These are phyloP conservation scores for Poliocrania exsul DNA, from an alignment of 2,797 vertebrate genomes.

Conservation along the genomic window DNA sequence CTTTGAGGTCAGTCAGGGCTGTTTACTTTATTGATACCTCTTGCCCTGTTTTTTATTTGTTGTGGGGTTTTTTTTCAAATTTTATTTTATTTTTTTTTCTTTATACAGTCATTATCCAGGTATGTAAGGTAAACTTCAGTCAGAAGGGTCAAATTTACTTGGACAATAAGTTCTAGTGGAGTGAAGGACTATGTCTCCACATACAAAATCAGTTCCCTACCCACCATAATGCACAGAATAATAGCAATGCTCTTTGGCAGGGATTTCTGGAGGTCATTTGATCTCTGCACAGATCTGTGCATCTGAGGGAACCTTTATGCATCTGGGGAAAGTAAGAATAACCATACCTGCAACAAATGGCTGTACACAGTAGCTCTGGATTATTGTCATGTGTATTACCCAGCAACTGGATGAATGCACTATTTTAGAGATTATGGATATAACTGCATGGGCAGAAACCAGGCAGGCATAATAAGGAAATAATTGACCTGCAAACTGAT, in stretches of 20 bases:
- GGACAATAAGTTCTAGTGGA: not conserved
- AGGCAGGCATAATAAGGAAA: not conserved
- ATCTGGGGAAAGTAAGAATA: not conserved
- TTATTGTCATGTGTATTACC: not conserved
- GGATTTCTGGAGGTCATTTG: not conserved
- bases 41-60: not conserved
- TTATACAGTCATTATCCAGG: not conserved
- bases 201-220: not conserved
- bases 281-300: not conserved
- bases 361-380: not conserved
- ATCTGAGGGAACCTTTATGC: not conserved
- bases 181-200: not conserved
- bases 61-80: too few relatives aligned
- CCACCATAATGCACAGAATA: not conserved
- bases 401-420: not conserved
- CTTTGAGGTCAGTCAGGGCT: not conserved
- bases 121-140: not conserved
- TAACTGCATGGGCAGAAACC: not conserved
- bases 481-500: not conserved
- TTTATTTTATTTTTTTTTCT: not conserved
- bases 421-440: not conserved
- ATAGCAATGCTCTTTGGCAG: not conserved
- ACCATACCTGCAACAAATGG: not conserved
- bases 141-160: not conserved
- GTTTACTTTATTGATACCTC: not conserved